Evolutionary conservation across 2,888 invertebrate genomes (phyloP).

Genomic region (Drosophila affinis): DNA sequence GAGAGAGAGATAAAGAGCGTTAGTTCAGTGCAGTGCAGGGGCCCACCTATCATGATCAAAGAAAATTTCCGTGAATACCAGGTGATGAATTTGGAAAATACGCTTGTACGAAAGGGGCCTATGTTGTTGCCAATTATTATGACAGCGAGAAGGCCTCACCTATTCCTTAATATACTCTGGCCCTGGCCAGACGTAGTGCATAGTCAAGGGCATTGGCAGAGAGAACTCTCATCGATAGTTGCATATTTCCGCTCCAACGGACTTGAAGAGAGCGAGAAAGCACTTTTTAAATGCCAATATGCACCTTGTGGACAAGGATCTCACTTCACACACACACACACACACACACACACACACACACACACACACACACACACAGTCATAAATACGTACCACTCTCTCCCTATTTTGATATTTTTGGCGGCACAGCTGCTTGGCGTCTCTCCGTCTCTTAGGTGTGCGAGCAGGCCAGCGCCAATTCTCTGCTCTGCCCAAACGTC

Average conservation of each 20-base stretch:
- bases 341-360: too few relatives aligned
- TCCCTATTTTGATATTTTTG: neutral
- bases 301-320: neutral
- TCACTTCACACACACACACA: neutral
- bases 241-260: neutral
- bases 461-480: neutral
- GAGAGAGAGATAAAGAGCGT: neutral
- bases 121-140: too few relatives aligned
- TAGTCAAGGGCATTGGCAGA: neutral
- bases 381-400: neutral
- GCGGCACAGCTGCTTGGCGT: constrained; percentile 1
- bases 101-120: neutral
- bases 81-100: neutral
- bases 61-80: neutral
- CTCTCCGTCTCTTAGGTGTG: neutral
- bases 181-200: neutral
- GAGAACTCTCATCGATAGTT: neutral
- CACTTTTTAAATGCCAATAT: neutral
- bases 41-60: constrained; percentile 1
- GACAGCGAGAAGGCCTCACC: neutral
- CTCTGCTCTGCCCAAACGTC: constrained; percentile 11
- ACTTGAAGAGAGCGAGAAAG: neutral
- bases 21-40: neutral
- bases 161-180: neutral
- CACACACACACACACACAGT: too few relatives aligned